Conservation (phyloP, 2,113 vertebrate species). For the Hippocampus mohnikei region DNA sequence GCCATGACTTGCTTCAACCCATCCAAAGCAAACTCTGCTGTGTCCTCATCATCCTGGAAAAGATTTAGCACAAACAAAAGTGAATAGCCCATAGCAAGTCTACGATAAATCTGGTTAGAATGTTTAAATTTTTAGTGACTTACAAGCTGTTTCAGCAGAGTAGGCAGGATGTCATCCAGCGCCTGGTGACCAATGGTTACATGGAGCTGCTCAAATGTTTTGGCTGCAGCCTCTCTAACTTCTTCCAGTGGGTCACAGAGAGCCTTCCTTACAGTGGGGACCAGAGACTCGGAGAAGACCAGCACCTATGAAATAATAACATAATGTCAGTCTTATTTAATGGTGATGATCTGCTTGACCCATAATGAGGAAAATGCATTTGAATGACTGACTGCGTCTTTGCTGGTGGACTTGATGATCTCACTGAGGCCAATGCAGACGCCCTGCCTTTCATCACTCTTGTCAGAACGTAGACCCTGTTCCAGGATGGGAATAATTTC, state of each 20-base stretch:
- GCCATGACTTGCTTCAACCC: slow-evolving; percentile 98
- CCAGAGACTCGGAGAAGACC: slow-evolving; percentile 92
- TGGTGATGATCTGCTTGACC: not conserved
- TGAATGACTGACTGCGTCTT: slow-evolving; percentile 83
- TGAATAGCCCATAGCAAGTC: not conserved
- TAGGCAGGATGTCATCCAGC: slow-evolving; percentile 93
- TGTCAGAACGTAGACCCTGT: slow-evolving; percentile 87
- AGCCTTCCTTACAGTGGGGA: slow-evolving; percentile 93
- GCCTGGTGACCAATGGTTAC: slow-evolving; percentile 96
- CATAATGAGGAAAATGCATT: not conserved
- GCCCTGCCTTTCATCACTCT: slow-evolving; percentile 94
- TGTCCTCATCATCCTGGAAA: slow-evolving; percentile 81
- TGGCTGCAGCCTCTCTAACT: slow-evolving; percentile 92
- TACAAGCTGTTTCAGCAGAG: slow-evolving; percentile 91
- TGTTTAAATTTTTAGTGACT: slow-evolving; percentile 18
- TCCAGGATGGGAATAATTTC: slow-evolving; percentile 99
- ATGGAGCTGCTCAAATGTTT: slow-evolving; percentile 97
- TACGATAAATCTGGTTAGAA: not conserved
- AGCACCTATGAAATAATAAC: slow-evolving; percentile 77
- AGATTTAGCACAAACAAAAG: not conserved
- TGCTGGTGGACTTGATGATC: slow-evolving; percentile 99
- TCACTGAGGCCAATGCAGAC: slow-evolving; percentile 96
- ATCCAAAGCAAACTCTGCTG: slow-evolving; percentile 90
- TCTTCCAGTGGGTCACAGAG: slow-evolving; percentile 95
- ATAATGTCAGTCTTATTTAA: not conserved